Percentiles rank a stretch among this genome's conserved stretches.
These are phyloP conservation scores for Zootoca vivipara DNA, from an alignment of 2,113 vertebrate species.

Conservation along the genomic window DNA sequence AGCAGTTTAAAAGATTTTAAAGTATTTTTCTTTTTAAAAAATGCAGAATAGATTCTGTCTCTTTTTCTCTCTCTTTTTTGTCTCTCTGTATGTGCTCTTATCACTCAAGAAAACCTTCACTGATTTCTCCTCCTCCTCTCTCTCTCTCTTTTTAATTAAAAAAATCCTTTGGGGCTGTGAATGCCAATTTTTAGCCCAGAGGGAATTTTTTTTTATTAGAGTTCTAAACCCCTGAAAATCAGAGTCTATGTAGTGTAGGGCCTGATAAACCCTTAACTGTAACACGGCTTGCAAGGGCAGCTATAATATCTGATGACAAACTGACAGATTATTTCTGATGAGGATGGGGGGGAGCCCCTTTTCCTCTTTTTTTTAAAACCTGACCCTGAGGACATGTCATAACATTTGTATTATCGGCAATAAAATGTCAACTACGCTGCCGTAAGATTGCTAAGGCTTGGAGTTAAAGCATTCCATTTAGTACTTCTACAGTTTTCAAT, in stretches of 20 bases:
- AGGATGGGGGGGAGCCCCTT: slow-evolving; percentile 57
- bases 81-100: slow-evolving; percentile 24
- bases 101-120: slow-evolving; percentile 55
- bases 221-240: slow-evolving; percentile 71
- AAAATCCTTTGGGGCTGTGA: slow-evolving; percentile 58
- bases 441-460: slow-evolving; percentile 63
- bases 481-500: slow-evolving; percentile 65
- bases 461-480: slow-evolving; percentile 68
- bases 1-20: slow-evolving; percentile 56
- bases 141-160: slow-evolving; percentile 52
- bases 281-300: slow-evolving; percentile 63
- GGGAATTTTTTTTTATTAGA: slow-evolving; percentile 62
- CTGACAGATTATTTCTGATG: slow-evolving; percentile 73
- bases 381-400: slow-evolving; percentile 76
- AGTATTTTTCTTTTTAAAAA: slow-evolving; percentile 34
- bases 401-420: slow-evolving; percentile 75
- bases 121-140: background rate
- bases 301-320: slow-evolving; percentile 72
- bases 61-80: slow-evolving; percentile 2
- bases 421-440: slow-evolving; percentile 66
- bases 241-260: slow-evolving; percentile 49
- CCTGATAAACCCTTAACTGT: slow-evolving; percentile 62
- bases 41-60: slow-evolving; percentile 42
- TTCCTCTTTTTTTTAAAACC: slow-evolving; percentile 67
- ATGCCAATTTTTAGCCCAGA: slow-evolving; percentile 65